Evolutionary conservation across 2,797 vertebrate species (phyloP).

Genomic region (Catostomus latipinnis): DNA sequence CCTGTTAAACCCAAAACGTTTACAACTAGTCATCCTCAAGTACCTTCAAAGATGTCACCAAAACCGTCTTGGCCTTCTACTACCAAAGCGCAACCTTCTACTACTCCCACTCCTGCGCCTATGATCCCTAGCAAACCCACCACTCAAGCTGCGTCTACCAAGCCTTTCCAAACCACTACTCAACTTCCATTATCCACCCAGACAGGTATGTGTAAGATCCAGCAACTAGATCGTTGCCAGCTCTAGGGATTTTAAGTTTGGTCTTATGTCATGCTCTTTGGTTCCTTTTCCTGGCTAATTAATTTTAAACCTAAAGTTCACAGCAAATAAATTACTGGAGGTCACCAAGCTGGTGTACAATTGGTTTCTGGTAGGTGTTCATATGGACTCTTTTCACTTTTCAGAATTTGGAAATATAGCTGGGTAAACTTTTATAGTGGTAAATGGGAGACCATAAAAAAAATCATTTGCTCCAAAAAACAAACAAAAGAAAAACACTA

Average conservation of each 20-base stretch:
- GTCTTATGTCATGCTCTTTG: not conserved
- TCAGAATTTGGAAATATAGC: too few species aligned
- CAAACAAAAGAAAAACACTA: too few species aligned
- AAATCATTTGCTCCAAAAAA: too few species aligned
- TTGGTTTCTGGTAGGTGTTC: too few species aligned
- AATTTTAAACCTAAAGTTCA: too few species aligned
- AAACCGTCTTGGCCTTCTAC: slow-evolving; percentile 21
- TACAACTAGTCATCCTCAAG: slow-evolving; percentile 14
- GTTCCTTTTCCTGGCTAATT: not conserved
- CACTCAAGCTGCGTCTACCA: slow-evolving; percentile 36
- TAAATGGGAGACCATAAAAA: too few species aligned
- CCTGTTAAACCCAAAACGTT: slow-evolving; percentile 43
- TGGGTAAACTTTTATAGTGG: too few species aligned
- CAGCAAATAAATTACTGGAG: too few species aligned
- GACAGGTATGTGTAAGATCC: slow-evolving; percentile 41
- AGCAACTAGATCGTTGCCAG: not conserved
- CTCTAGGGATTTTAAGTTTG: too few species aligned
- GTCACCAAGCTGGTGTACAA: too few species aligned
- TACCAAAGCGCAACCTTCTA: slow-evolving; percentile 8
- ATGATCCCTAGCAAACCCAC: not conserved
- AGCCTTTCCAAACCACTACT: slow-evolving; percentile 51
- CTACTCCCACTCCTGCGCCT: not conserved
- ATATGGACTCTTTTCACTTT: too few species aligned
- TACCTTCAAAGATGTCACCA: slow-evolving; percentile 27
- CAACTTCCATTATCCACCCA: slow-evolving; percentile 56